Base-by-base conservation (phyloP, 2,113 vertebrate genomes). In the Microcebus tavaratra region DNA sequence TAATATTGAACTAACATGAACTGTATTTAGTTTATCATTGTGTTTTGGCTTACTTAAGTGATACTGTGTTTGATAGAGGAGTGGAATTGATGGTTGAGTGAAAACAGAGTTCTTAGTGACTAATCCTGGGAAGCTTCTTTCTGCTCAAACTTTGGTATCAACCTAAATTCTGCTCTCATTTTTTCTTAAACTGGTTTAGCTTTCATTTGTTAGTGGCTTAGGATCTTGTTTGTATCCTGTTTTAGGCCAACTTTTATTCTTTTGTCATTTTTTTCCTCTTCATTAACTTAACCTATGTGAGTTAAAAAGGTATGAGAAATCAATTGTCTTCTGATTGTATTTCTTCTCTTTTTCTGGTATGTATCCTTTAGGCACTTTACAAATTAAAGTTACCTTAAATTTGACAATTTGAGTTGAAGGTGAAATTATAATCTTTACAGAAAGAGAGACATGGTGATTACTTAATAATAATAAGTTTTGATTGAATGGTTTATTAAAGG, bases 251-350 rank as follows among this genome's bases (percentile, higher is more conserved):
- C 55, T 79, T 86, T 3, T 91, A 2, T 88, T 82, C 15, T 78
- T 82, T 89, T n/a, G 31, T 55, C 20, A 53, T 53, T 79, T 88
- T 94, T 84, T 83, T 55, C 10, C 23, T 36, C 21, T 59, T 18
- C 4, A 34, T 87, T 88, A 94, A 76, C n/a, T 18, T 81, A 80
- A 61, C 20, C 65, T 36, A 8, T 39, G 5, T 73, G 42, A 91
- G 61, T 88, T 93, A 45, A 94, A 88, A 95, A 84, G 67, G 8
- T 55, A 15, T 85, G 59, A 82, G 45, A 79, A 94, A 45, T 92
- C 63, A 45, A 4, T 73, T 84, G 29, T 48, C 23, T 75, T 90
- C 73, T 92, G 21, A 6, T 89, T 93, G 34, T 7, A 31, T 53
- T 93, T 96, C 45, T 76, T 93, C 29, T 85, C n/a, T 81, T 76